Evolutionary conservation across 2,888 invertebrate species (phyloP).

Genomic region (Acanthococcus lagerstroemiae): DNA sequence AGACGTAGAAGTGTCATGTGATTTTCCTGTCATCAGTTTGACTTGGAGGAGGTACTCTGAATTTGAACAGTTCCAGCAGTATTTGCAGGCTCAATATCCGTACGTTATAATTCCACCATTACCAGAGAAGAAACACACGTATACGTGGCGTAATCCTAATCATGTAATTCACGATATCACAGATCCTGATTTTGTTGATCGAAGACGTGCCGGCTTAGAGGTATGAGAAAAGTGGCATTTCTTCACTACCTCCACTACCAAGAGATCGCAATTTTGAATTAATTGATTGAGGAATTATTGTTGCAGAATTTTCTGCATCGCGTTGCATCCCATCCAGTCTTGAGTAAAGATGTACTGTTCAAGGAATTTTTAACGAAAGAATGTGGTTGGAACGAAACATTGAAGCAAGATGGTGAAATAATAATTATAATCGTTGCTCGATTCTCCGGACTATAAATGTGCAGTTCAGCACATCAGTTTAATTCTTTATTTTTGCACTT

Average conservation of each 20-base stretch:
- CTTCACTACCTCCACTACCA: too few relatives aligned
- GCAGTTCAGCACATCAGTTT: too few relatives aligned
- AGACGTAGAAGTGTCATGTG: not conserved
- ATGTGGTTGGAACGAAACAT: slow-evolving; percentile 66
- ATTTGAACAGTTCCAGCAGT: slow-evolving; percentile 68
- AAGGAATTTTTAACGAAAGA: slow-evolving; percentile 67
- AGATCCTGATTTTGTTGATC: slow-evolving; percentile 73
- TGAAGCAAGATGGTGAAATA: slow-evolving; percentile 44
- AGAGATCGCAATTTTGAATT: too few relatives aligned
- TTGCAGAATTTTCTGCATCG: slow-evolving; percentile 59
- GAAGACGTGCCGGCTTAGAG: slow-evolving; percentile 69
- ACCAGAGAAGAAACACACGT: slow-evolving; percentile 66
- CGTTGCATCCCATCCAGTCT: slow-evolving; percentile 61
- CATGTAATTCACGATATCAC: slow-evolving; percentile 55
- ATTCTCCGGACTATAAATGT: too few relatives aligned
- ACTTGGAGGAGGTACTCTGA: slow-evolving; percentile 75
- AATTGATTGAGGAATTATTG: too few relatives aligned
- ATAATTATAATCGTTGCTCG: too few relatives aligned
- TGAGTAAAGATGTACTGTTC: slow-evolving; percentile 66
- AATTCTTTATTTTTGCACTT: too few relatives aligned
- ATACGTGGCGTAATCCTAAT: slow-evolving; percentile 65
- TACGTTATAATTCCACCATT: slow-evolving; percentile 68
- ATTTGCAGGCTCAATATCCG: slow-evolving; percentile 67
- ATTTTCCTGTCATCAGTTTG: slow-evolving; percentile 45
- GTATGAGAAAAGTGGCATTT: slow-evolving; percentile 37